Evolutionary conservation across 2,113 vertebrate species (phyloP).

Genomic region (Amia ocellicauda): DNA sequence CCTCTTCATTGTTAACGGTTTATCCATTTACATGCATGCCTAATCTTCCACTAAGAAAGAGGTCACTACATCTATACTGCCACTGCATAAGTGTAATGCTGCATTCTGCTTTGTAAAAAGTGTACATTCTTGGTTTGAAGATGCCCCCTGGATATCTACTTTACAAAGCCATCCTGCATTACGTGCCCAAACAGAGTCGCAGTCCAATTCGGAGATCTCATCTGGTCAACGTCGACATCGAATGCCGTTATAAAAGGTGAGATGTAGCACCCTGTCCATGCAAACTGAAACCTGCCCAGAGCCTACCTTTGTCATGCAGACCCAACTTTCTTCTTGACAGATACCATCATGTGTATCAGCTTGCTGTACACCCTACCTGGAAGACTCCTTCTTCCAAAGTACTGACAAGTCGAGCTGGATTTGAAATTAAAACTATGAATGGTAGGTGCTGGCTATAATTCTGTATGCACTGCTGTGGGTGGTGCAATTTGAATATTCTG

Average conservation of each 20-base stretch:
- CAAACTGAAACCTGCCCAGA: no score
- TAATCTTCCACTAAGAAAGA: no score
- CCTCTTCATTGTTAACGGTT: no score
- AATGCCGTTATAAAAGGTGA: constrained; percentile 59
- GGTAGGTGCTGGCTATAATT: no score
- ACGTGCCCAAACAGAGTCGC: constrained; percentile 33
- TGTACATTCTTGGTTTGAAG: constrained; percentile 40
- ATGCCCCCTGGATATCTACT: constrained; percentile 31
- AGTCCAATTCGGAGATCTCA: constrained; percentile 16
- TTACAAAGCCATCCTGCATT: constrained; percentile 54
- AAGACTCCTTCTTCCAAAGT: constrained; percentile 37
- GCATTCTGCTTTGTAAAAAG: no score
- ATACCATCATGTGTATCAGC: constrained; percentile 47
- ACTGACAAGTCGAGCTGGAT: constrained; percentile 41
- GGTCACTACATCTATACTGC: no score
- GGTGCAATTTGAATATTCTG: no score
- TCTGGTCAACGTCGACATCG: constrained; percentile 40
- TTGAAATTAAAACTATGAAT: constrained; percentile 55
- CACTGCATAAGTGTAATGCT: no score
- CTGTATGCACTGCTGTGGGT: no score
- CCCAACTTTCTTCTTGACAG: constrained; percentile 30
- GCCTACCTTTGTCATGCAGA: neutral
- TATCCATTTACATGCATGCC: no score
- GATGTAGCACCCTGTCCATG: neutral
- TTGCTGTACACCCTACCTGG: constrained; percentile 55